phyloP scores from a whole-genome alignment of 2,888 invertebrate species.

The Rapana venosa region DNA sequence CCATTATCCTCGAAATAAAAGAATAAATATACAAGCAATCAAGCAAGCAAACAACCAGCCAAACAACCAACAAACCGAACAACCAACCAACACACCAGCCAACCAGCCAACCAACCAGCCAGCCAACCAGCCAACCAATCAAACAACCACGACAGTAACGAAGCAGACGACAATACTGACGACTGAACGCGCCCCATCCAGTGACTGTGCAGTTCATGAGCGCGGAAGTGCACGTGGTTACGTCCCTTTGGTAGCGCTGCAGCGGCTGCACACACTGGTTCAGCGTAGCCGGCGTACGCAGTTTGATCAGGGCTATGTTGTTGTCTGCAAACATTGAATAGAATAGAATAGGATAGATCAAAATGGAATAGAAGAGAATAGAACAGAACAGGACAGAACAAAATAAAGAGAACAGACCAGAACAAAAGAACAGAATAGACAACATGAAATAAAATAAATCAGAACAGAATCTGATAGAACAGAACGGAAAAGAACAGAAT shows the following conservation, averaged over 20 bases:
- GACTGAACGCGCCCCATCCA: background rate
- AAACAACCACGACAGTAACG: background rate
- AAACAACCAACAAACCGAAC: no score
- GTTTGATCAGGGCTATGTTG: conserved; percentile 43
- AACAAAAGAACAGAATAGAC: background rate
- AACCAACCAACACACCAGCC: no score
- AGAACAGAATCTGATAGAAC: background rate
- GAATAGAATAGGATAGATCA: background rate
- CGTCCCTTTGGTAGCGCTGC: background rate
- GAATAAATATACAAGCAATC: no score
- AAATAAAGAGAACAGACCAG: background rate
- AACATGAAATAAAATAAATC: no score
- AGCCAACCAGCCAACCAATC: background rate
- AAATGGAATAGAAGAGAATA: background rate
- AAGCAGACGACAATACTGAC: background rate
- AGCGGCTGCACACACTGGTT: conserved; percentile 39
- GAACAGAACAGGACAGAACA: background rate
- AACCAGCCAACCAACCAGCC: no score
- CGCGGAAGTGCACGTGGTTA: background rate
- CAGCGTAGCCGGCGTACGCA: conserved; percentile 33
- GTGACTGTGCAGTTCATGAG: conserved; percentile 28
- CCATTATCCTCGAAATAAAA: no score
- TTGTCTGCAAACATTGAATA: conserved; percentile 30
- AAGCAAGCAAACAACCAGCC: no score
- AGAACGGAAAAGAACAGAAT: background rate